phyloP scores from a whole-genome alignment of 2,797 vertebrate genomes.

The Bradypodion ventrale region DNA sequence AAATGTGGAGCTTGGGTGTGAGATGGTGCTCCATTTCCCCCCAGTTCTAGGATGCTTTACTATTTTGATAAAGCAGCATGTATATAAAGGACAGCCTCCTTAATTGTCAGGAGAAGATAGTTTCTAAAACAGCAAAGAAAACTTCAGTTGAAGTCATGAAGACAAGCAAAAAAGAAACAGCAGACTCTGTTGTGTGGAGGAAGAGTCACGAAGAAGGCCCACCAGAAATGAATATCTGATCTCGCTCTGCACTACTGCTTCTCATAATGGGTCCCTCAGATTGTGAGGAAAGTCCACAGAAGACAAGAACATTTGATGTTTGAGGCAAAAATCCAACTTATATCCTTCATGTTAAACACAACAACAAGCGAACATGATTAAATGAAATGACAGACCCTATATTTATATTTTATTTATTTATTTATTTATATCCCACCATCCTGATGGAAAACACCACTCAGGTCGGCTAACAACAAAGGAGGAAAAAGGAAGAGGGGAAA shows the following conservation, averaged over 20 bases:
- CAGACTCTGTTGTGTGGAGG: background rate
- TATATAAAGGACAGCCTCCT: background rate
- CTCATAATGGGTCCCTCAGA: background rate
- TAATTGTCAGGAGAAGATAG: background rate
- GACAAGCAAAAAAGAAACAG: background rate
- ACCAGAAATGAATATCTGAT: background rate
- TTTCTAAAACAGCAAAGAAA: background rate
- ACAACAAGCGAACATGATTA: background rate
- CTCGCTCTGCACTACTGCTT: background rate
- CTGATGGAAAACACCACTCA: too few relatives aligned
- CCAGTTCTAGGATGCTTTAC: background rate
- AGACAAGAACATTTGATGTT: background rate
- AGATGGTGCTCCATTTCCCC: background rate
- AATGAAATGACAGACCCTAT: conserved; percentile 47
- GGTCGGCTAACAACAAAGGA: too few relatives aligned
- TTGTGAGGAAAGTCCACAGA: conserved; percentile 7
- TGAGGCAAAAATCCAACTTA: background rate
- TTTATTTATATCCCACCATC: too few relatives aligned
- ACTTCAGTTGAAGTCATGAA: background rate
- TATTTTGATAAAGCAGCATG: background rate
- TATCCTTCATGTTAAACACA: background rate
- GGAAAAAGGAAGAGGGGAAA: too few relatives aligned
- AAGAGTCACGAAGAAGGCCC: background rate
- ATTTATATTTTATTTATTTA: too few relatives aligned
- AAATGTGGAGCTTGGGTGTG: background rate